Base-by-base conservation (phyloP, 2,113 vertebrate species). In the Hippoglossus stenolepis region DNA sequence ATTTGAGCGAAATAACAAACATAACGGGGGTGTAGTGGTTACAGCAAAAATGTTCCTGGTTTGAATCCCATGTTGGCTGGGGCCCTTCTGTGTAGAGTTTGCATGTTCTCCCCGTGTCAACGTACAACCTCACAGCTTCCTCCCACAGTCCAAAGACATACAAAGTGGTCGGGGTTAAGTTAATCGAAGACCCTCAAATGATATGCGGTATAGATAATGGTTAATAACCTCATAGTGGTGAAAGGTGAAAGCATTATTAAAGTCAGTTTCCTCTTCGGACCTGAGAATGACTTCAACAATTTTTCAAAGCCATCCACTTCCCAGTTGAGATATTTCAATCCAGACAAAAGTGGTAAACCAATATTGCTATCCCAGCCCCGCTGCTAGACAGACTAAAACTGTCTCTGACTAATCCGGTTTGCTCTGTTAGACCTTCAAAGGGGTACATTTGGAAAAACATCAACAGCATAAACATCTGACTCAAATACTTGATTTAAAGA, bases 361-460 rank as follows among this genome's bases (percentile, higher is more conserved):
- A 51, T 18, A 7, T 54, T 21, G 8, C 53, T 9, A 21, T 54
- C n/a, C 53, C 53, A 54, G 18, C n/a, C 23, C 15, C 2, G 17
- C 23, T 66, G n/a, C 21, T n/a, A 6, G 24, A 1, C 51, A 54
- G 51, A n/a, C 51, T 21, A 63, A 67, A 75, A 73, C 17, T n/a
- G 4, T 1, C 64, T 21, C 2, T 17, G 1, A 4, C 3, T 24
- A 23, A 26, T 9, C 18, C 1, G 23, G 31, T 51, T 40, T 71
- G 12, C 28, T 49, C 17, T 31, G 18, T 53, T 38, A 54, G 20
- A 54, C 18, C 18, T 78, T 78, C 21, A 63, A 45, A n/a, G 5
- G 26, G 54, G 53, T 45, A 64, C 56, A 17, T 60, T 73, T 64
- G 67, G 3, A 47, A 65, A 65, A 63, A 12, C n/a, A 35, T 12